Conservation (phyloP, 2,797 vertebrate species). For the Cyprinella venusta region DNA sequence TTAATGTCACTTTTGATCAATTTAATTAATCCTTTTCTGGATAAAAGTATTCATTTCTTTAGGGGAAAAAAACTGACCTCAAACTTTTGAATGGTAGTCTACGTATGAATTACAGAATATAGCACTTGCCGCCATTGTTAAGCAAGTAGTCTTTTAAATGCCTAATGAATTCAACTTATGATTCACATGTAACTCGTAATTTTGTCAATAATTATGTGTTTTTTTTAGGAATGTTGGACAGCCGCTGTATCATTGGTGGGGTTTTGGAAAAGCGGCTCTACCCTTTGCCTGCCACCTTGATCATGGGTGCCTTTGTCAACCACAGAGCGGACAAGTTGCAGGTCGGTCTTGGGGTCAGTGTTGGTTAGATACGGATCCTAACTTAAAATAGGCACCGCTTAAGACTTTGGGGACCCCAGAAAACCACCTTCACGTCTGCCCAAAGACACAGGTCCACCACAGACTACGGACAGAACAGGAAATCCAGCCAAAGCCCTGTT, state of each 20-base stretch:
- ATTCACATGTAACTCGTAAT: background rate
- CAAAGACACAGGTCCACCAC: slow-evolving; percentile 45
- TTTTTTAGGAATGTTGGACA: slow-evolving; percentile 88
- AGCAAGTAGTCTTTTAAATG: background rate
- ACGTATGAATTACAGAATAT: background rate
- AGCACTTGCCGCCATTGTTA: background rate
- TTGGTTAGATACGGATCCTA: slow-evolving; percentile 63
- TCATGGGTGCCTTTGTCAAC: slow-evolving; percentile 94
- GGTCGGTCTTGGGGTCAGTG: slow-evolving; percentile 79
- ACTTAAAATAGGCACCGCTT: background rate
- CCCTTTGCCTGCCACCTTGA: slow-evolving; percentile 90
- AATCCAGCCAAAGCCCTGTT: slow-evolving; percentile 12
- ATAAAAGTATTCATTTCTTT: background rate
- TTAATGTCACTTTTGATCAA: background rate
- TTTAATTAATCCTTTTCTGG: background rate
- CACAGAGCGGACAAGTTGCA: slow-evolving; percentile 93
- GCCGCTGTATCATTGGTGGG: slow-evolving; percentile 92
- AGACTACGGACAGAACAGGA: background rate
- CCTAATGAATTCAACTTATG: too few relatives aligned
- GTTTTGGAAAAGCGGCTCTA: slow-evolving; percentile 92
- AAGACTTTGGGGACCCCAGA: slow-evolving; percentile 7
- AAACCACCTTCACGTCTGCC: slow-evolving; percentile 46
- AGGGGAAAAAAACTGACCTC: background rate
- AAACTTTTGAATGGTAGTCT: background rate
- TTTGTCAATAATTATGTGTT: background rate